Conservation (phyloP, 2,888 invertebrate species). For the Nemapogon koenigi region DNA sequence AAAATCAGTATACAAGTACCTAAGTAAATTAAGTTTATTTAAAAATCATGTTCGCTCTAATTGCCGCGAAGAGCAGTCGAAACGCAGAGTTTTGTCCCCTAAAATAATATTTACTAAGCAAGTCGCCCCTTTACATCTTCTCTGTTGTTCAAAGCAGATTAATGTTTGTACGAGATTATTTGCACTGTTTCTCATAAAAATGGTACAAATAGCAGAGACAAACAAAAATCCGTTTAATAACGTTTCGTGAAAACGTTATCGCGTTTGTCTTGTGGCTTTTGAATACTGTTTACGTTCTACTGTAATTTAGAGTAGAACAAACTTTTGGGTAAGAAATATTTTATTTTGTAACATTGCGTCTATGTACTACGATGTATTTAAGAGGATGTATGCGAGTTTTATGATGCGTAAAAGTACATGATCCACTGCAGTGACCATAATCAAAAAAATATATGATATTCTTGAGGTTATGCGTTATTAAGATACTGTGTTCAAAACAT, state of each 20-base stretch:
- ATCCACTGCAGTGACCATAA: too few relatives aligned
- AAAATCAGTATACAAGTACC: slow-evolving; percentile 8
- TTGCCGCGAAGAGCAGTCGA: slow-evolving; percentile 42
- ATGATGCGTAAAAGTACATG: too few relatives aligned
- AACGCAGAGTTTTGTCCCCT: slow-evolving; percentile 46
- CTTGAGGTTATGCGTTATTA: too few relatives aligned
- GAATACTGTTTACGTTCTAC: too few relatives aligned
- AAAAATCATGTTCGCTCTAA: slow-evolving; percentile 61
- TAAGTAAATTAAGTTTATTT: slow-evolving; percentile 50
- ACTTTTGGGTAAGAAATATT: too few relatives aligned
- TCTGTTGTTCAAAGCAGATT: slow-evolving; percentile 60
- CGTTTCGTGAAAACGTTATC: slow-evolving; percentile 41
- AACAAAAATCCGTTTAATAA: slow-evolving; percentile 32
- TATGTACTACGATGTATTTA: too few relatives aligned
- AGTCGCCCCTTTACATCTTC: slow-evolving; percentile 51
- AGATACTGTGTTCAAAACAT: too few relatives aligned
- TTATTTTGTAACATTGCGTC: too few relatives aligned
- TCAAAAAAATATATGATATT: too few relatives aligned
- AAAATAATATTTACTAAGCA: slow-evolving; percentile 49
- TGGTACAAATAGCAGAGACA: slow-evolving; percentile 39
- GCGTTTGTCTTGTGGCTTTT: slow-evolving; percentile 22
- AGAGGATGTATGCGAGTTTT: too few relatives aligned
- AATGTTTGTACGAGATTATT: slow-evolving; percentile 58
- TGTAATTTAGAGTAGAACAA: too few relatives aligned
- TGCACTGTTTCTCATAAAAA: slow-evolving; percentile 61